Evolutionary conservation across 2,888 invertebrate genomes (phyloP).

Genomic region (Drosophila borealis): DNA sequence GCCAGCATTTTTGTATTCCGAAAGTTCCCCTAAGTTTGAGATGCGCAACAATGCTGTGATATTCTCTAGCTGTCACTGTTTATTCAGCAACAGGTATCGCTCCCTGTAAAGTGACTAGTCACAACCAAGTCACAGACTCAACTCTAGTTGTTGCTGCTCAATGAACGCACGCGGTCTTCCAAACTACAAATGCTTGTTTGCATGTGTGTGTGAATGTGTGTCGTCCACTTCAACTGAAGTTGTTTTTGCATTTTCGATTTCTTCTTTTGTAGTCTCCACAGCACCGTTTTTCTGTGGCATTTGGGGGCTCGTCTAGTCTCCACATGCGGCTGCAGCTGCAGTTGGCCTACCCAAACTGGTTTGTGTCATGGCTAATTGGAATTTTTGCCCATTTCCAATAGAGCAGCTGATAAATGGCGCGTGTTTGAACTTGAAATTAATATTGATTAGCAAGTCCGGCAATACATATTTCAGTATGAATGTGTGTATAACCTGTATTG

Average conservation of each 20-base stretch:
- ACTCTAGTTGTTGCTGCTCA: constrained; percentile 41
- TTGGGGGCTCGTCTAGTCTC: constrained; percentile 70
- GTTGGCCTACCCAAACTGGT: constrained; percentile 31
- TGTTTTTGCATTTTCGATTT: constrained; percentile 46
- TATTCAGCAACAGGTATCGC: constrained; percentile 42
- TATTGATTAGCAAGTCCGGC: constrained; percentile 32
- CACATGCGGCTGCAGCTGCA: constrained; percentile 52
- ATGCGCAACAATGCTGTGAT: constrained; percentile 8
- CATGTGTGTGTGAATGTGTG: constrained; percentile 11
- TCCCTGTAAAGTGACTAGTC: constrained; percentile 18
- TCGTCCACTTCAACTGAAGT: constrained; percentile 38
- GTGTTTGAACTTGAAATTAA: constrained; percentile 68
- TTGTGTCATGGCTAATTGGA: constrained; percentile 42
- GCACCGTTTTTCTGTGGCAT: constrained; percentile 16
- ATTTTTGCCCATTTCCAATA: constrained; percentile 18
- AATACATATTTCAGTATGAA: background rate
- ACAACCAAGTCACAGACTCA: constrained; percentile 27
- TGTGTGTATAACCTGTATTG: background rate
- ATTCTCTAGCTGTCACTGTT: constrained; percentile 4
- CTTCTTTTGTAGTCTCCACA: constrained; percentile 34
- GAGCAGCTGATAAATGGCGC: constrained; percentile 35
- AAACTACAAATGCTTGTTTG: constrained; percentile 6
- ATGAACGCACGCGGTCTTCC: constrained; percentile 57
- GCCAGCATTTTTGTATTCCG: constrained; percentile 22
- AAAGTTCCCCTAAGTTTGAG: constrained; percentile 22